Evolutionary conservation across 2,113 vertebrate genomes (phyloP), one percentile per base, ranked within the genome.

Genomic region (Hippocampus abdominalis): DNA sequence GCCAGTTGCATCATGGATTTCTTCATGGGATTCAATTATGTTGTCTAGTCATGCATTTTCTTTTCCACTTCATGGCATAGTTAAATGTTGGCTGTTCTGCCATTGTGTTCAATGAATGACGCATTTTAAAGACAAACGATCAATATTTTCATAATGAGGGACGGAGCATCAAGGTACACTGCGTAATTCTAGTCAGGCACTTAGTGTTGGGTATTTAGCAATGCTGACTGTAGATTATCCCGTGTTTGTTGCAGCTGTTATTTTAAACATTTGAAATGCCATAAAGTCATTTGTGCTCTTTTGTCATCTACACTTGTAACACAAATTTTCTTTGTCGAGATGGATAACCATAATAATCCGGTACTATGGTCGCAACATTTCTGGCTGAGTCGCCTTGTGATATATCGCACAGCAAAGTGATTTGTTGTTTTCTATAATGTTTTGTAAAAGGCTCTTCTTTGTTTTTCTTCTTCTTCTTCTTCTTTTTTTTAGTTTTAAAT

Each of bases 291-390:
- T 23, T 48, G n/a, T 65, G 21, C 16, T 46, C 44, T 42, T 65
- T 48, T 65, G 44, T 65, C 6, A 16, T 27, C 64, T 39, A 39
- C 60, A 27, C 46, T 16, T 25, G 13, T 16, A 44, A 44, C 63
- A 64, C 25, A 12, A 44, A 46, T 66, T 20, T 16, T 27, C 29
- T 66, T 49, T 46, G 27, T 53, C 29, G 9, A 48, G 65, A 67
- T 36, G 48, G 49, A 67, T 67, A 13, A 23, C 48, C 29, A 67
- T 21, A 67, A 64, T 64, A 67, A 67, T 67, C 27, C 39, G 65
- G 48, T 53, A 18, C 27, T 53, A 12, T 67, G 42, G 29, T 39
- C 29, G 23, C 29, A 39, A 36, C 29, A 11, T 53, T 53, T 53
- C 32, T 54, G 48, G 48, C 48, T 53, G 49, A 36, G 20, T 53